Conservation (phyloP, 2,113 vertebrate genomes). For the Anthoscopus minutus region DNA sequence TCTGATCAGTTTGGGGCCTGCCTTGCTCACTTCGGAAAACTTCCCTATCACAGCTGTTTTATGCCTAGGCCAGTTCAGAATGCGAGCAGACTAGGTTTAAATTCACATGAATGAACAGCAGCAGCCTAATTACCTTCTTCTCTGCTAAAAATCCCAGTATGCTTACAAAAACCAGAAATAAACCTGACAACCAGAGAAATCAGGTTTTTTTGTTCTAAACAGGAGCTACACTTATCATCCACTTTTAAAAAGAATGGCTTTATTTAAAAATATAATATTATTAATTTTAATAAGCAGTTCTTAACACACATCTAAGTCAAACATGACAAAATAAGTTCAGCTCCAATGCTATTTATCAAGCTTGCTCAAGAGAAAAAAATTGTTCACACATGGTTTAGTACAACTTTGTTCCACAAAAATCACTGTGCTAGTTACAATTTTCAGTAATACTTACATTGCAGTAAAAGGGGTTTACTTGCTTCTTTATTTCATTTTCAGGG, state of each 20-base stretch:
- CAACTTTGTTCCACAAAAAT: background rate
- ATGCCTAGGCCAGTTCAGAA: background rate
- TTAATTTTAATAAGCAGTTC: background rate
- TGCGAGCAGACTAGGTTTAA: background rate
- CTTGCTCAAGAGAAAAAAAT: background rate
- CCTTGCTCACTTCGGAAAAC: background rate
- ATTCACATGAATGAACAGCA: background rate
- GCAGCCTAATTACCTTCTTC: background rate
- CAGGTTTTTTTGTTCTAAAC: background rate
- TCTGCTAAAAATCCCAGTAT: background rate
- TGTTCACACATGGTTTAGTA: background rate
- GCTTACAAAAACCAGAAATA: background rate
- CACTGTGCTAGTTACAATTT: background rate
- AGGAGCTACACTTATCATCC: background rate
- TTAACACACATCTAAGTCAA: background rate
- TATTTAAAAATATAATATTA: background rate
- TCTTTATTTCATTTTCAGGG: background rate
- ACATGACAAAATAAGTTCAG: background rate
- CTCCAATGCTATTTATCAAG: background rate
- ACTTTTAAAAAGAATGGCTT: background rate
- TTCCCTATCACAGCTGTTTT: background rate
- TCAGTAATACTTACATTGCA: constrained; percentile 40
- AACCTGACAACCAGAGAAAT: background rate
- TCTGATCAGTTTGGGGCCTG: background rate
- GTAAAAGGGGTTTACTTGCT: constrained; percentile 20